Conservation (phyloP, 2,797 vertebrate species). For the Orientallactaga sibirica region DNA sequence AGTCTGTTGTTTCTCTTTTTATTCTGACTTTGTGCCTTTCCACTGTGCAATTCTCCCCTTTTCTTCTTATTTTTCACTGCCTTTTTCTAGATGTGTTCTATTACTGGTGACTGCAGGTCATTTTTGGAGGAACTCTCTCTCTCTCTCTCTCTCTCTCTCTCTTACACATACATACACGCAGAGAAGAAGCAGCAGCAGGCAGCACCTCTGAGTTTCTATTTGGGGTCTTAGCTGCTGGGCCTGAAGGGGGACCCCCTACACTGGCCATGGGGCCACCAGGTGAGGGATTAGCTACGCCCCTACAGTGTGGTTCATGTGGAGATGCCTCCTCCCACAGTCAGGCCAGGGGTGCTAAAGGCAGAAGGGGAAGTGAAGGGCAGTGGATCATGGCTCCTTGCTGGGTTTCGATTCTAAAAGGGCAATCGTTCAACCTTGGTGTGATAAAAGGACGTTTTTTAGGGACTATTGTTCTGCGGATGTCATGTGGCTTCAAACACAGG, state of each 20-base stretch:
- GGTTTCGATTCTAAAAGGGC: neutral
- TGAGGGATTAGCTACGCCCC: neutral
- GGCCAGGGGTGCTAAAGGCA: neutral
- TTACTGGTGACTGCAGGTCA: neutral
- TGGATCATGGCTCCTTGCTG: accelerated
- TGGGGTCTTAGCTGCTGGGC: neutral
- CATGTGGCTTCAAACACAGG: slow-evolving; percentile 47
- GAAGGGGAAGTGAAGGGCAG: neutral
- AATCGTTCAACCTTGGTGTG: neutral
- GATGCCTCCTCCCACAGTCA: neutral
- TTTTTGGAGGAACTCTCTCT: neutral
- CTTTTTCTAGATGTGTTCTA: neutral
- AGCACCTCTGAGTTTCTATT: accelerated
- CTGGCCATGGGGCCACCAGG: too few relatives aligned
- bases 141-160: neutral
- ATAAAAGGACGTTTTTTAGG: slow-evolving; percentile 11
- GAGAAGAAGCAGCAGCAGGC: too few relatives aligned
- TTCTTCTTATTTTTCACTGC: neutral
- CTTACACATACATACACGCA: accelerated
- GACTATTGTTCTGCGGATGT: slow-evolving; percentile 13
- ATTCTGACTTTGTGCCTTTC: neutral
- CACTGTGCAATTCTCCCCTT: accelerated
- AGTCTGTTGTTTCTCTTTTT: neutral
- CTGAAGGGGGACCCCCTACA: neutral
- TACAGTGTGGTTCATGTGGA: neutral